Evolutionary conservation across 2,113 vertebrate genomes (phyloP).

Genomic region (Clarias macrocephalus): DNA sequence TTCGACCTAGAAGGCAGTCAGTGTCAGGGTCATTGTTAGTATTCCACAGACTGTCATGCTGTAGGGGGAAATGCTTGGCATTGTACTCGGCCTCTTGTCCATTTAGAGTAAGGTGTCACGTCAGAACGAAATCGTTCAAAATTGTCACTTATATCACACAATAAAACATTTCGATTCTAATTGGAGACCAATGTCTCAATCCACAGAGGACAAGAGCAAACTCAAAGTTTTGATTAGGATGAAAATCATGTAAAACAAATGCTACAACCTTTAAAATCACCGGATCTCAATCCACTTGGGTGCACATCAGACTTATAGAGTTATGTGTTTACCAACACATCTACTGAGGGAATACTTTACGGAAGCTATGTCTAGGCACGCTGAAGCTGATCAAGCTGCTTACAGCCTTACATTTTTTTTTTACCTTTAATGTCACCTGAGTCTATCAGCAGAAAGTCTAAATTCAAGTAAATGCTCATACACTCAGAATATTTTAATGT

Average conservation of each 20-base stretch:
- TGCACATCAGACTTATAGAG: neutral
- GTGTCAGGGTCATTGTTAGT: neutral
- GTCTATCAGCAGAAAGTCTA: neutral
- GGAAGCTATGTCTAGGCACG: neutral
- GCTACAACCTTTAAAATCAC: neutral
- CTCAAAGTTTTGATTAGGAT: neutral
- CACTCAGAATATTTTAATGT: neutral
- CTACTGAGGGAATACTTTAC: neutral
- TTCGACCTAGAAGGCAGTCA: neutral
- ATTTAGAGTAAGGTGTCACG: neutral
- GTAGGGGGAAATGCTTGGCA: neutral
- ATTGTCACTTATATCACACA: neutral
- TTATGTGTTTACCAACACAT: neutral
- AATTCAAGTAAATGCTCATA: neutral
- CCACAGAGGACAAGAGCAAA: neutral
- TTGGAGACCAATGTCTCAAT: neutral
- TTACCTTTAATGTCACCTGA: neutral
- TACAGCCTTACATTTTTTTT: no score
- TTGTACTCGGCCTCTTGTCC: no score
- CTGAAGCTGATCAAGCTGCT: neutral
- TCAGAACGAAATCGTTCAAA: neutral
- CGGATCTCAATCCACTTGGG: neutral
- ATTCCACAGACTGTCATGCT: neutral
- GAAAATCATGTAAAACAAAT: neutral
- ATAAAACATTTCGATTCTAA: neutral